Percentiles rank a stretch among this genome's conserved stretches.
Evolutionary conservation across 1,140 invertebrate species (phyloP).

Genomic region (Drosophila elegans): DNA sequence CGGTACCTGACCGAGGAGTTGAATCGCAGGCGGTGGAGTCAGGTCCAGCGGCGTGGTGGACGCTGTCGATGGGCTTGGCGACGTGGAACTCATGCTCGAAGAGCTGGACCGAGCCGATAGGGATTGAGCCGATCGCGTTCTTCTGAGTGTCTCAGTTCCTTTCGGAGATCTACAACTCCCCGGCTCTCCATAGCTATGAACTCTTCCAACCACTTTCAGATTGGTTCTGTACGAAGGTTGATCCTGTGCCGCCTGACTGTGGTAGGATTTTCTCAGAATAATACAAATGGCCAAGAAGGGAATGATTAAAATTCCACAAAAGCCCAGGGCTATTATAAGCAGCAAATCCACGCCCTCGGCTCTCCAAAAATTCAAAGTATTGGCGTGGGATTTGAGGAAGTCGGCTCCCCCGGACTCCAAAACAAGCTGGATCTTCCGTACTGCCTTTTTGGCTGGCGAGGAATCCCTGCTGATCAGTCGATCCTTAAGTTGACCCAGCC

Average conservation of each 20-base stretch:
- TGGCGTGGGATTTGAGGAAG: constrained; percentile 84
- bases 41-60: constrained; percentile 65
- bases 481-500: constrained; percentile 81
- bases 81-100: constrained; percentile 60
- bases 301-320: constrained; percentile 65
- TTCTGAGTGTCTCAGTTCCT: constrained; percentile 43
- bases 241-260: constrained; percentile 59
- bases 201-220: constrained; percentile 53
- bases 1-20: constrained; percentile 22
- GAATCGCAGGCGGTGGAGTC: constrained; percentile 50
- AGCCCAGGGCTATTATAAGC: constrained; percentile 68
- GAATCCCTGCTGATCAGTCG: constrained; percentile 53
- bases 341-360: constrained; percentile 84
- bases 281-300: constrained; percentile 76
- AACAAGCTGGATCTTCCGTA: constrained; percentile 87
- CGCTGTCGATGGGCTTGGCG: constrained; percentile 50
- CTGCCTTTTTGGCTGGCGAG: constrained; percentile 79
- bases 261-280: constrained; percentile 70
- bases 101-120: constrained; percentile 60
- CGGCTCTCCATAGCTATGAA: constrained; percentile 62
- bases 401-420: constrained; percentile 85
- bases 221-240: constrained; percentile 42
- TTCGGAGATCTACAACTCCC: constrained; percentile 28
- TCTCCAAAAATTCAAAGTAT: constrained; percentile 84
- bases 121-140: constrained; percentile 68